A percentile compares a stretch with the other conserved stretches of the same genome.
phyloP scores from a whole-genome alignment of 1,140 invertebrate genomes.

The Panagrolaimus sp. region DNA sequence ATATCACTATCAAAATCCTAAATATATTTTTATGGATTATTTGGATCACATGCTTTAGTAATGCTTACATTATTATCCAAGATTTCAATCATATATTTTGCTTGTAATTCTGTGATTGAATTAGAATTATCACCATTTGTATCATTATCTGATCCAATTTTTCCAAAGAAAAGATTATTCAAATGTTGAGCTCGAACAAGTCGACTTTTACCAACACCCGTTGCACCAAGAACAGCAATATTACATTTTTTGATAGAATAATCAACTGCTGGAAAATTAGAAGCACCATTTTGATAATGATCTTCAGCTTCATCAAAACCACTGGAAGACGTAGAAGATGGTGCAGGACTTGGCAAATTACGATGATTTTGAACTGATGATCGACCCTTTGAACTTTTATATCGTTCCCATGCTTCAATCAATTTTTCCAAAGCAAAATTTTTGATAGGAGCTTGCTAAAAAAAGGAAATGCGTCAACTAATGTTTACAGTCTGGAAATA shows the following conservation, averaged over 20 bases:
- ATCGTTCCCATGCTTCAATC: background rate
- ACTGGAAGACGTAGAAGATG: conserved; percentile 10
- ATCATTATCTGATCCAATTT: background rate
- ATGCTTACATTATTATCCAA: background rate
- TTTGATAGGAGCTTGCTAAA: conserved; percentile 8
- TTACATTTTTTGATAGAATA: conserved; percentile 14
- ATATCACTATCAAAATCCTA: conserved; percentile 5
- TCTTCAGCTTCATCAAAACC: conserved; percentile 10
- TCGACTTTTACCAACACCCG: conserved; percentile 12
- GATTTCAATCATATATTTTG: conserved; percentile 6
- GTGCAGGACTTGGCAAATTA: background rate
- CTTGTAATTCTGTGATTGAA: conserved; percentile 5
- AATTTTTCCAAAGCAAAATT: background rate
- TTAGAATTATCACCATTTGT: background rate
- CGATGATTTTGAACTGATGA: background rate
- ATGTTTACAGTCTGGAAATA: no score
- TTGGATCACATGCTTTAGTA: background rate
- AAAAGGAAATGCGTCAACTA: no score
- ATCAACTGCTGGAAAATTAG: no score
- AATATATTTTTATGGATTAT: background rate
- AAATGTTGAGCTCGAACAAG: conserved; percentile 12
- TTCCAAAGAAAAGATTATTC: conserved; percentile 15
- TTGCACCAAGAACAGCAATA: conserved; percentile 8
- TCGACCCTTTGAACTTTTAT: background rate
- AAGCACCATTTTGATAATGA: background rate